phyloP scores from a whole-genome alignment of 2,113 vertebrate species.

The Phyllostomus hastatus region DNA sequence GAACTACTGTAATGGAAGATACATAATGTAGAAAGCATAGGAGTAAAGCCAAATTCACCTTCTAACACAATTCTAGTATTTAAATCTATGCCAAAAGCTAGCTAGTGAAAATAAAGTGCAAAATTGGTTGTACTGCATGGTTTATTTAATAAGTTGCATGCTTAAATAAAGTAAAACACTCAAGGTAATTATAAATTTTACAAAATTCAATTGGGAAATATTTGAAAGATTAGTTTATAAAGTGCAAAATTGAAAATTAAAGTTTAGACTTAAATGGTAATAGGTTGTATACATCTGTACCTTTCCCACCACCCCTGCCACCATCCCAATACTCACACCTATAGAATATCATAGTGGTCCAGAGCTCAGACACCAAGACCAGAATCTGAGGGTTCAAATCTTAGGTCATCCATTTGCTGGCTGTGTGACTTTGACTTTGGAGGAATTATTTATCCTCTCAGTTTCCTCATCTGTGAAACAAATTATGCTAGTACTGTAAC shows the following conservation, averaged over 20 bases:
- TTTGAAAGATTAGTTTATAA: slow-evolving; percentile 14
- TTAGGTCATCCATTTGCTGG: background rate
- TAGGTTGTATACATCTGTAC: background rate
- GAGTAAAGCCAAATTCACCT: background rate
- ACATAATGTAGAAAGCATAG: background rate
- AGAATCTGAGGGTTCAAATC: background rate
- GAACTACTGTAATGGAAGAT: slow-evolving; percentile 22
- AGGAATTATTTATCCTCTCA: background rate
- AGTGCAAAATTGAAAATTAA: background rate
- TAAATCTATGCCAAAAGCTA: background rate
- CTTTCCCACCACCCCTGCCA: background rate
- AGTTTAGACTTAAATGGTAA: background rate
- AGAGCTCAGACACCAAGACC: background rate
- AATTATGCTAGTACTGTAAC: background rate
- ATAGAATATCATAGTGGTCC: background rate
- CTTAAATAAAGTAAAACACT: slow-evolving; percentile 3
- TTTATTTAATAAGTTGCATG: background rate
- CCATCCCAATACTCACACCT: background rate
- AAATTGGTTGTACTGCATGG: background rate
- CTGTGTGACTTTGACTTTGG: background rate
- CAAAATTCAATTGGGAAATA: background rate
- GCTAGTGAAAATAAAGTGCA: slow-evolving; percentile 15
- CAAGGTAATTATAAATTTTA: slow-evolving; percentile 27
- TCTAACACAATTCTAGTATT: background rate
- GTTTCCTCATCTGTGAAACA: background rate